Percentiles rank a stretch among this genome's conserved stretches.
Evolutionary conservation across 2,113 vertebrate species (phyloP).

Genomic region (Sebastes schlegelii): DNA sequence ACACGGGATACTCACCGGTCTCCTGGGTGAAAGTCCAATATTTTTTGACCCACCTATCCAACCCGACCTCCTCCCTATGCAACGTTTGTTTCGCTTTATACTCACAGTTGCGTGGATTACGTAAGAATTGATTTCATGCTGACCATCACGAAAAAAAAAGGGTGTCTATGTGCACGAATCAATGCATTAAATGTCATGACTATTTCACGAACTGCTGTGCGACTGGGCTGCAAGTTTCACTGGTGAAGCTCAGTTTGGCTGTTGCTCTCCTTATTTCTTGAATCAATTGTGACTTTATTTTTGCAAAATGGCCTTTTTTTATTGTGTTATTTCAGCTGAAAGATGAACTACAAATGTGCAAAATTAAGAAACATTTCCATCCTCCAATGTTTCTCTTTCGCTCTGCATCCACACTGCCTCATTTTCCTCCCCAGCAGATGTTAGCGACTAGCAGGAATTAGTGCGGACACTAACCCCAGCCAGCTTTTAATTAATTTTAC

Average conservation of each 20-base stretch:
- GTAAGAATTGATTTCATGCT: too few species aligned
- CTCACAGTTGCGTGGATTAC: too few species aligned
- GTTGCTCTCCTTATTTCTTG: background rate
- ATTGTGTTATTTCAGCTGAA: background rate
- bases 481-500: conserved; percentile 85
- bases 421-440: conserved; percentile 60
- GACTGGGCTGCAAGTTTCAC: background rate
- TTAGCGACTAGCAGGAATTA: conserved; percentile 60
- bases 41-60: too few species aligned
- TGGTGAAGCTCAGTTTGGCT: background rate
- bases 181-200: too few species aligned
- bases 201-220: too few species aligned
- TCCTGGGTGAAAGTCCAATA: too few species aligned
- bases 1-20: too few species aligned
- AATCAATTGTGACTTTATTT: background rate
- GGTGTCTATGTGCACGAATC: too few species aligned
- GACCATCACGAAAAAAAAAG: too few species aligned
- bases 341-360: background rate
- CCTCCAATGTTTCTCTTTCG: conserved; percentile 1
- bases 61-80: too few species aligned
- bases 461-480: conserved; percentile 66
- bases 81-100: too few species aligned
- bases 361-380: background rate
- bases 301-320: background rate
- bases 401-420: conserved; percentile 21